Percentiles rank a stretch among this genome's conserved stretches.
These are phyloP conservation scores for Bursaphelenchus mucronatus DNA, from an alignment of 1,140 invertebrate species.

Conservation along the genomic window DNA sequence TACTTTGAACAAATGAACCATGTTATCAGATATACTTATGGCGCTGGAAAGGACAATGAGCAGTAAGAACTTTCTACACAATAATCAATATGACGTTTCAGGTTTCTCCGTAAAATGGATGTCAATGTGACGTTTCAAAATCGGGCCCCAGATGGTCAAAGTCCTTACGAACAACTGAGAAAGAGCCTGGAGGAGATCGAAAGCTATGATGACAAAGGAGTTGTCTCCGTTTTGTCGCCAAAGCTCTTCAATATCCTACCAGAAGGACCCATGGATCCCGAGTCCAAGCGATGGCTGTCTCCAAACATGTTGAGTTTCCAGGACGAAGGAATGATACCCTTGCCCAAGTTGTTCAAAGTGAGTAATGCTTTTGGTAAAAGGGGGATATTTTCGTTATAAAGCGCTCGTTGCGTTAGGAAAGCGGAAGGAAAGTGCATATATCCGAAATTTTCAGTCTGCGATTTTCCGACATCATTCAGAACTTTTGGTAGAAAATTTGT, in stretches of 20 bases:
- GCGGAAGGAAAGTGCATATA: too few relatives aligned
- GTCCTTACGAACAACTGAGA: not conserved
- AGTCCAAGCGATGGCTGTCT: constrained; percentile 1
- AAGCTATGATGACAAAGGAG: constrained; percentile 16
- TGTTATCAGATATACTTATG: constrained; percentile 1
- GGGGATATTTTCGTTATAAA: too few relatives aligned
- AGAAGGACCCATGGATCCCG: constrained; percentile 14
- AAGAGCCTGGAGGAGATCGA: not conserved
- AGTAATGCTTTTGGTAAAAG: not conserved
- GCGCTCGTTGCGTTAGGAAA: too few relatives aligned
- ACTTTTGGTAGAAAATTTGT: too few relatives aligned
- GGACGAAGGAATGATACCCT: constrained; percentile 14
- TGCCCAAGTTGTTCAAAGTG: constrained; percentile 11
- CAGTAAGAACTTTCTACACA: constrained; percentile 2
- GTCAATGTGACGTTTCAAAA: not conserved
- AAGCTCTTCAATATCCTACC: constrained; percentile 9
- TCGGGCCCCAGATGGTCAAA: not conserved
- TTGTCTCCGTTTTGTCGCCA: constrained; percentile 13
- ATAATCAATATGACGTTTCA: not conserved
- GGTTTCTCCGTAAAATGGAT: constrained; percentile 10
- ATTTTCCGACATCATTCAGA: too few relatives aligned
- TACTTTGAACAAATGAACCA: constrained; percentile 13
- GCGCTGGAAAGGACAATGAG: constrained; percentile 12
- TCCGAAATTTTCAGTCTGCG: too few relatives aligned
- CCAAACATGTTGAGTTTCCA: constrained; percentile 17